Base-by-base conservation (phyloP, 2,113 vertebrate genomes). In the Calidris pygmaea region DNA sequence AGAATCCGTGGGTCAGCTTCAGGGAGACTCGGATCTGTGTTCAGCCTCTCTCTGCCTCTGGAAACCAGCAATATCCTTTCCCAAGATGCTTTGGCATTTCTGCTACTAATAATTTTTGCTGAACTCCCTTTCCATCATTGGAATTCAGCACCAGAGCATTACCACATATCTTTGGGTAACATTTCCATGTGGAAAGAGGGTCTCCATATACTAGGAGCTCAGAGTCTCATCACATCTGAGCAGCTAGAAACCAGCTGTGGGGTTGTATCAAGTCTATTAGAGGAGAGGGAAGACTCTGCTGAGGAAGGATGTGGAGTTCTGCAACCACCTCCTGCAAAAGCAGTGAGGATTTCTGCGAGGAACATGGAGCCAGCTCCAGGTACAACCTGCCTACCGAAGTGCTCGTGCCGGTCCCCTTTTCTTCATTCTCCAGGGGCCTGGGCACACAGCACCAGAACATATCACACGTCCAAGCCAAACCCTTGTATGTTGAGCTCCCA, bases 101-200 rank as follows among this genome's bases (percentile, higher is more conserved):
- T 52, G 22, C 21, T 62, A 48, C 59, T 32, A 58, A 29, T 34
- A 45, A 27, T 14, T 72, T 63, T 62, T 74, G 21, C 56, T 53
- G 8, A 93, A 81, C 62, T 50, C 60, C 15, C 8, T 75, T 91
- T 78, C 65, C 16, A 20, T 65, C 10, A 10, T 8, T 60, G 45
- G 59, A 87, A 80, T 76, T 70, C 82, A 82, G n/a, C 41, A 24
- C 29, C 3, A 3, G 41, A 70, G 23, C 23, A 50, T 48, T 34
- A 23, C 12, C 1, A 0, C 4, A 0, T 68, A 52, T 32, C 35
- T 82, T 62, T 58, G 56, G 56, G 39, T 24, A 81, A 30, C 2
- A 4, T 52, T 72, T 85, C 35, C 10, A 3, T 15, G 23, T 29
- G 37, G 50, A 65, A 95, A 67, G 23, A 41, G 13, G 58, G 48